Percentiles rank a stretch among this genome's conserved stretches.
These are phyloP conservation scores for Condylura cristata DNA, from an alignment of 2,113 vertebrate genomes.

Conservation along the genomic window DNA sequence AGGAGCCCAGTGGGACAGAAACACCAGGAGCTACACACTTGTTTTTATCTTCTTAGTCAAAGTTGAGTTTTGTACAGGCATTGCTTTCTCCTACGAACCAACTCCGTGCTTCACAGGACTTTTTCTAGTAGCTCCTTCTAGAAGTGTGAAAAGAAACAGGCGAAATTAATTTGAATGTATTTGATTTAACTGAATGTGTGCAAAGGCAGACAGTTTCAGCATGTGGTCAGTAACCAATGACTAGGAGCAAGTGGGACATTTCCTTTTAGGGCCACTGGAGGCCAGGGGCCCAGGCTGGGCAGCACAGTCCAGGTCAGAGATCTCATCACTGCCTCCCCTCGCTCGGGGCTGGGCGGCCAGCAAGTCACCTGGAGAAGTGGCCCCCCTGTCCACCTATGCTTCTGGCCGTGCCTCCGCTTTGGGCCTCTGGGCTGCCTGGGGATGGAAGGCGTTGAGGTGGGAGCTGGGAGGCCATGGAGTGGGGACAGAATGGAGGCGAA, in stretches of 20 bases:
- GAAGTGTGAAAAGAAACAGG: neutral
- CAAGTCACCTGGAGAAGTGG: neutral
- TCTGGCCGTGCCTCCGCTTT: too few species aligned
- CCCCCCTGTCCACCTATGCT: neutral
- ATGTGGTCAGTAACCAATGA: neutral
- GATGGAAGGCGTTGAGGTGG: neutral
- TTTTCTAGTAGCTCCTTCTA: too few species aligned
- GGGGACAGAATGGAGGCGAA: neutral
- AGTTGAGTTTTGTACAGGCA: too few species aligned
- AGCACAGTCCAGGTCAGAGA: too few species aligned
- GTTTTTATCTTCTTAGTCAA: too few species aligned
- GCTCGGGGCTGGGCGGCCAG: neutral
- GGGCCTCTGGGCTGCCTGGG: neutral
- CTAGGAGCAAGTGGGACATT: neutral
- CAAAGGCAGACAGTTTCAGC: neutral
- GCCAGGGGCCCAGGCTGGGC: too few species aligned
- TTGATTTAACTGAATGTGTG: neutral
- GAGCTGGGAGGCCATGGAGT: neutral
- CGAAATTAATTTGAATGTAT: neutral
- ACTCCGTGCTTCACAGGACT: fast-evolving
- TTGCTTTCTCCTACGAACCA: too few species aligned
- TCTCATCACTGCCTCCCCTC: too few species aligned
- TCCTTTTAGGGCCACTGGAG: fast-evolving
- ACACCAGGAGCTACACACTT: fast-evolving
- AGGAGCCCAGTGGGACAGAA: neutral